Percentiles rank a stretch among this genome's conserved stretches.
Evolutionary conservation across 2,888 invertebrate species (phyloP).

Genomic region (Noctua fimbriata): DNA sequence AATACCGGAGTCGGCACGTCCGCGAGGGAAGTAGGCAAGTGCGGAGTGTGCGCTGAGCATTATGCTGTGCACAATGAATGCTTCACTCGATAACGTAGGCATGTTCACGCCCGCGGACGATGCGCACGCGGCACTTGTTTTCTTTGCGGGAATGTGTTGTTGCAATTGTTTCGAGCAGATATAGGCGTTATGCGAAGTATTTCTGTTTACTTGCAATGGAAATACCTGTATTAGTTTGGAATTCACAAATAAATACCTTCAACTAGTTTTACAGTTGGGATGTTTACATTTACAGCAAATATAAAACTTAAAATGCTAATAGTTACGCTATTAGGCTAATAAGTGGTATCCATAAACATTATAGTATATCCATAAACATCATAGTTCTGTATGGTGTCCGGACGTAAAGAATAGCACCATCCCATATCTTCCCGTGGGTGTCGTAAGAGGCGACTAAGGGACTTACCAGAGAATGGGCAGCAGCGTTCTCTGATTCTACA

Average conservation of each 20-base stretch:
- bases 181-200: constrained; percentile 10
- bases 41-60: constrained; percentile 21
- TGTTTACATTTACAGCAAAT: neutral
- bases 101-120: constrained; percentile 18
- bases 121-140: neutral
- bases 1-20: constrained; percentile 39
- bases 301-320: neutral
- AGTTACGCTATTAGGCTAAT: neutral
- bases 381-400: too few relatives aligned
- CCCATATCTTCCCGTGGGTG: too few relatives aligned
- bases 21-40: neutral
- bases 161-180: constrained; percentile 22
- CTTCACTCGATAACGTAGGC: constrained; percentile 21
- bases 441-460: too few relatives aligned
- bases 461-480: too few relatives aligned
- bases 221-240: constrained; percentile 1
- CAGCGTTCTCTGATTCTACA: too few relatives aligned
- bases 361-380: too few relatives aligned
- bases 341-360: too few relatives aligned
- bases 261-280: neutral
- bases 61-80: constrained; percentile 18
- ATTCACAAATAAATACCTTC: constrained; percentile 4
- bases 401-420: too few relatives aligned
- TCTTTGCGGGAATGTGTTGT: constrained; percentile 3
- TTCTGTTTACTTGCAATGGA: constrained; percentile 16